Conservation (phyloP, 2,797 vertebrate genomes). For the Pseudochirops cupreus region DNA sequence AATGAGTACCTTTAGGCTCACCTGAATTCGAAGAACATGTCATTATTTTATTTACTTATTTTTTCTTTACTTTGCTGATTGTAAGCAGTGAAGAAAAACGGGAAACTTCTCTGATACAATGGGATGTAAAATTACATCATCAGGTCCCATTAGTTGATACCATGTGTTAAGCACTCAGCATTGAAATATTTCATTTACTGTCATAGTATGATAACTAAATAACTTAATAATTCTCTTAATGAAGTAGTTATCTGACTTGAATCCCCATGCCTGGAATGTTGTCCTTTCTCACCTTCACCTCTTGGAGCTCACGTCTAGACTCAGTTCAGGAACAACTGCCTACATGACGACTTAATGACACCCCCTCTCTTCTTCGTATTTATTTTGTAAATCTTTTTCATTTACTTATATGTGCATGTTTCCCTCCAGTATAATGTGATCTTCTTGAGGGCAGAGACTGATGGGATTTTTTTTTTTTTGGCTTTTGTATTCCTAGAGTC, state of each 20-base stretch:
- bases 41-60: conserved; percentile 42
- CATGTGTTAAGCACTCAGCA: not conserved
- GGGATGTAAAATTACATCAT: not conserved
- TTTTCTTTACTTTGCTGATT: conserved; percentile 50
- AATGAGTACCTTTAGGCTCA: conserved; percentile 4
- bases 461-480: not conserved
- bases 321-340: not conserved
- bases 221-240: not conserved
- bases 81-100: not conserved
- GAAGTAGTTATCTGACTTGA: not conserved
- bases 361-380: not conserved
- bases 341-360: no score
- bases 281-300: not conserved
- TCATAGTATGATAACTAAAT: not conserved
- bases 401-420: not conserved
- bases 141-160: not conserved
- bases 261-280: not conserved
- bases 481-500: not conserved
- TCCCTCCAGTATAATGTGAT: not conserved
- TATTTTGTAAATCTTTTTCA: not conserved
- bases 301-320: not conserved
- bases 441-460: not conserved
- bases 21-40: conserved; percentile 52
- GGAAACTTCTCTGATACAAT: not conserved
- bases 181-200: not conserved